Conservation (phyloP, 2,888 invertebrate genomes). For the Anthrax anthrax region DNA sequence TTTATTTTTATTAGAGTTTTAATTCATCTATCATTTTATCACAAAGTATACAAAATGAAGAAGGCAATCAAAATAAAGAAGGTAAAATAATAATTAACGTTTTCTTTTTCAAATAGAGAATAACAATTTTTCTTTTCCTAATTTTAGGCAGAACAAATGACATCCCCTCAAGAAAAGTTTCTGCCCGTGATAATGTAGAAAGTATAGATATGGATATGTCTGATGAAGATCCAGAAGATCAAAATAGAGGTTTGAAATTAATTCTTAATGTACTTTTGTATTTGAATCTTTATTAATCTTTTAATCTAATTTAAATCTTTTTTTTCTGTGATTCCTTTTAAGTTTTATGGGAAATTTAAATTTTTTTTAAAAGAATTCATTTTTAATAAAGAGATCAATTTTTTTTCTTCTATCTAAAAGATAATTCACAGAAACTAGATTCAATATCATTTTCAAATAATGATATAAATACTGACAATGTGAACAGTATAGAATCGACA, state of each 20-base stretch:
- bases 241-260: slow-evolving; percentile 26
- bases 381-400: too few species aligned
- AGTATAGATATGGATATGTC: slow-evolving; percentile 79
- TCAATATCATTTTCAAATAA: too few species aligned
- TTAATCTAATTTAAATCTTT: too few species aligned
- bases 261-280: not conserved
- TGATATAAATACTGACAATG: not conserved
- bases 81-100: too few species aligned
- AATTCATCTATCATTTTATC: not conserved
- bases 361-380: too few species aligned
- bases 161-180: slow-evolving; percentile 10
- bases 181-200: slow-evolving; percentile 54
- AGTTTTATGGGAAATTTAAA: too few species aligned
- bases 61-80: not conserved
- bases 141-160: too few species aligned
- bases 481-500: not conserved
- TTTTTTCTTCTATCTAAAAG: not conserved
- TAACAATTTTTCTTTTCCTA: too few species aligned
- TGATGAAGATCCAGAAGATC: slow-evolving; percentile 50
- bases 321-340: too few species aligned
- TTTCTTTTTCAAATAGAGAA: too few species aligned
- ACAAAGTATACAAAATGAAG: not conserved
- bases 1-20: not conserved
- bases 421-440: too few species aligned
- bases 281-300: too few species aligned